Base-by-base conservation (phyloP, 1,140 invertebrate genomes). In the Carcinoscorpius rotundicauda region DNA sequence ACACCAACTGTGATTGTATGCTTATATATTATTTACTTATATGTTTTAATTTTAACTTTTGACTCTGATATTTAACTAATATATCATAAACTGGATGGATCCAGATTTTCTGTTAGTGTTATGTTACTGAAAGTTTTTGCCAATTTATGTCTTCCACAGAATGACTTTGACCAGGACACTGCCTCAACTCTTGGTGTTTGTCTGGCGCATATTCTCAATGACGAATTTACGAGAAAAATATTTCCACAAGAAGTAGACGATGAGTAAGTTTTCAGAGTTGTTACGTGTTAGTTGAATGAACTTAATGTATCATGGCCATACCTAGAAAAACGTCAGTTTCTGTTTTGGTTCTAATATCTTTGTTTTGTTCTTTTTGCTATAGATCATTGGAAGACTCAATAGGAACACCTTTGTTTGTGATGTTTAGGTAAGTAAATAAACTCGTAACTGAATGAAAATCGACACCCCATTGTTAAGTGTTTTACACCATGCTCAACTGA, bases 321-420 rank as follows among this genome's bases (percentile, higher is more conserved):
- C 9, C 9, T 11, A 55, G 6, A 60, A 60, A 10, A 60, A 10
- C 6, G 52, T 55, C 10, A 53, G 29, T 29, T 49, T 58, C 51
- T 49, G 29, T 49, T 51, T 48, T 64, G 60, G 50, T 52, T 6
- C 58, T 62, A 51, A 52, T 61, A 49, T 49, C 52, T 65, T 51
- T 63, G 29, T 52, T 10, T 63, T 49, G 53, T 48, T 64, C 51
- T 62, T 48, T 64, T 8, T 60, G 49, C 61, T 67, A 61, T 61
- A 72, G 65, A 51, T 64, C 61, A 6, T 73, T 88, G 49, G 82
- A 84, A 70, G 86, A 88, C 71, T 91, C 88, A 70, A 87, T 91
- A 74, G 86, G 85, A 68, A 85, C 84, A 57, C 88, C 89, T 51
- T 73, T 92, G 58, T 92, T 91, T 78, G 86, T 89, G 9, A 81